Percentiles rank a stretch among this genome's conserved stretches.
These are phyloP conservation scores for Eupeodes corollae DNA, from an alignment of 1,140 invertebrate species.

Conservation along the genomic window DNA sequence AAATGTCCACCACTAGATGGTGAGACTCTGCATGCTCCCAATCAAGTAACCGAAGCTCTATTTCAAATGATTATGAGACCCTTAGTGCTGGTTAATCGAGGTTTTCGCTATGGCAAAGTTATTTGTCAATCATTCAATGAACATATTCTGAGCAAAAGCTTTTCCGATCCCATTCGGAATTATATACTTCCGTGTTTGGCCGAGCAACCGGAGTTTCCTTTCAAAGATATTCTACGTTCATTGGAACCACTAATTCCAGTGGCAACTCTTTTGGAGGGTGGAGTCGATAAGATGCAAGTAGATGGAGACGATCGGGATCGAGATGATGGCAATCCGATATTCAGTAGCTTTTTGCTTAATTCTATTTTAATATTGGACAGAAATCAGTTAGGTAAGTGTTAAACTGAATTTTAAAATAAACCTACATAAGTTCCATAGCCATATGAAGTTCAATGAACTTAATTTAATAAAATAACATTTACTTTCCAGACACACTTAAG, in stretches of 20 bases:
- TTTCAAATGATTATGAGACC: conserved; percentile 67
- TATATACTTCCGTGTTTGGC: conserved; percentile 45
- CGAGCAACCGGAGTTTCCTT: conserved; percentile 41
- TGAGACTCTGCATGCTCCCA: conserved; percentile 55
- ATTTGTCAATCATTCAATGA: conserved; percentile 36
- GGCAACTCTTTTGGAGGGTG: neutral
- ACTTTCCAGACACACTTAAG: conserved; percentile 10
- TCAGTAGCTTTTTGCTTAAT: conserved; percentile 42
- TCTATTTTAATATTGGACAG: conserved; percentile 56
- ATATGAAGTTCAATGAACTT: neutral
- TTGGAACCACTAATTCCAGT: conserved; percentile 4
- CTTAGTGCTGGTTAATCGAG: conserved; percentile 30
- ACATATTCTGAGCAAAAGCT: conserved; percentile 42
- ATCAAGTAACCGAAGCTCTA: conserved; percentile 59
- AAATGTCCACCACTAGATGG: conserved; percentile 62
- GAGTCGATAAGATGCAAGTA: neutral
- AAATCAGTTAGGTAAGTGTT: conserved; percentile 45
- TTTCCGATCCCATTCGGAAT: conserved; percentile 44
- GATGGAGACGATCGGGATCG: conserved; percentile 5
- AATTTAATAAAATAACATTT: neutral
- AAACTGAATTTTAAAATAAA: too few relatives aligned
- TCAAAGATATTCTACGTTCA: conserved; percentile 35
- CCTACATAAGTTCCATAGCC: too few relatives aligned
- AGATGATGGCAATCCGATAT: conserved; percentile 9
- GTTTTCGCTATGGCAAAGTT: conserved; percentile 5